Base-by-base conservation (phyloP, 2,797 vertebrate species). In the Philypnodon macrostomus region DNA sequence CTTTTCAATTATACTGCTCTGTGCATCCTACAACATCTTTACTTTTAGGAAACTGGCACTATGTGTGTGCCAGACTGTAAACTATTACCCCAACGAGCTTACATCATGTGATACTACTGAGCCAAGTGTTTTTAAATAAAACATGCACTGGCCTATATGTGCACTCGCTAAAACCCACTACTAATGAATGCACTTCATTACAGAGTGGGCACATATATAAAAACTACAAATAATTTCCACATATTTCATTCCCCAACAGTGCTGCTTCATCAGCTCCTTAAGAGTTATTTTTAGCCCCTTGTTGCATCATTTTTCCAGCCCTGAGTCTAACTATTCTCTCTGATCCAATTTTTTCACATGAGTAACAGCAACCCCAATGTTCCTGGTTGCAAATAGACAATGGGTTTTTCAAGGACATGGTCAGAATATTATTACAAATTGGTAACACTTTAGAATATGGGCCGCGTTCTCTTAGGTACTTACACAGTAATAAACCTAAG, bases 101-200 rank as follows among this genome's bases (percentile, higher is more conserved):
- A 42, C n/a, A 32, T 54, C 53, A 48, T 34, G 55, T 35, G 30
- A 33, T 26, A 31, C 31, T 7, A 7, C 13, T 50, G 33, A 5
- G 1, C 29, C 46, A 57, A 36, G 2, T 8, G 13, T 9, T 6
- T 15, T 51, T 64, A 18, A 38, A 67, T 61, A 51, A 67, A 67
- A 60, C 27, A 63, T 58, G 19, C 24, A 29, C 37, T 10, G 27
- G 29, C 18, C 16, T 7, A 18, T 31, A 45, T 37, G 40, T 16
- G 29, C 31, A 29, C 15, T 57, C 32, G 26, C 18, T 4, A 7
- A 29, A 56, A 23, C 37, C 18, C 13, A n/a, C 1, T 15, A 42
- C 38, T 56, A 47, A 35, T 31, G 26, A 42, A 31, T 13, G 27
- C 40, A 39, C 11, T 19, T 55, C 12, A 26, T 47, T 24, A 52